phyloP scores from a whole-genome alignment of 2,888 invertebrate species.

The Drosophila neotestacea region DNA sequence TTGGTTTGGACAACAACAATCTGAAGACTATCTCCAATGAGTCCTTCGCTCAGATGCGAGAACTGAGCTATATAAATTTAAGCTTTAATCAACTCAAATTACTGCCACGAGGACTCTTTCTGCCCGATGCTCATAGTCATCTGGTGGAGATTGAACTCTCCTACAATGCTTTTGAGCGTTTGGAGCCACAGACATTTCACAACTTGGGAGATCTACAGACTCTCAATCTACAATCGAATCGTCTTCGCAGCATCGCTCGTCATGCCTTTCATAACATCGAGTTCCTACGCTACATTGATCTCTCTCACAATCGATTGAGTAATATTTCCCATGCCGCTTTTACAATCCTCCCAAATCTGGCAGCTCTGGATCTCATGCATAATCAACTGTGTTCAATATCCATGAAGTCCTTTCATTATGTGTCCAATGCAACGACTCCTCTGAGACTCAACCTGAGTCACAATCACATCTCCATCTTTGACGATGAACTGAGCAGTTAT shows the following conservation, averaged over 20 bases:
- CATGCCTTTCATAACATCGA: conserved; percentile 92
- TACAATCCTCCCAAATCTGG: conserved; percentile 90
- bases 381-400: conserved; percentile 91
- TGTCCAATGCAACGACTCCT: conserved; percentile 88
- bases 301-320: conserved; percentile 92
- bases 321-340: conserved; percentile 91
- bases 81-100: conserved; percentile 93
- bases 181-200: conserved; percentile 90
- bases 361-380: conserved; percentile 92
- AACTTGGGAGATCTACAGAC: conserved; percentile 91
- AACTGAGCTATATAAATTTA: conserved; percentile 92
- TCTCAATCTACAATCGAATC: conserved; percentile 92
- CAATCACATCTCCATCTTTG: conserved; percentile 86
- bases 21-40: conserved; percentile 90
- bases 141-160: conserved; percentile 92
- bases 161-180: conserved; percentile 90
- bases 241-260: conserved; percentile 89
- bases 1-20: conserved; percentile 95
- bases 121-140: conserved; percentile 89
- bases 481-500: conserved; percentile 84
- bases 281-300: conserved; percentile 91
- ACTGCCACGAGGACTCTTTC: conserved; percentile 89
- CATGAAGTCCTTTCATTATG: conserved; percentile 89
- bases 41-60: conserved; percentile 89
- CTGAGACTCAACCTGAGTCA: conserved; percentile 91